phyloP scores from a whole-genome alignment of 2,113 vertebrate species.

The Neogobius melanostomus region DNA sequence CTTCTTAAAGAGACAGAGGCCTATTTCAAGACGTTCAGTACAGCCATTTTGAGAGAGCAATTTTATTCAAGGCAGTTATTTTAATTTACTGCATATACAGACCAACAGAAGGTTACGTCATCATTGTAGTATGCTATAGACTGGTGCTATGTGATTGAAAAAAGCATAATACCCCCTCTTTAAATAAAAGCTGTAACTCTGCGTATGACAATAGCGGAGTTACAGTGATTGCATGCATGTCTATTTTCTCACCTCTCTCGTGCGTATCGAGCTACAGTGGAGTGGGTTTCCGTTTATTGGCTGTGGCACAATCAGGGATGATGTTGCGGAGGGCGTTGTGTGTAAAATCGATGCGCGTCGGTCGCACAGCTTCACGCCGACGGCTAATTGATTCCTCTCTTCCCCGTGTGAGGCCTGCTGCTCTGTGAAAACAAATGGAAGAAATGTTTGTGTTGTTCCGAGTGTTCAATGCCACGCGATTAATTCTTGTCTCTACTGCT shows the following conservation, averaged over 20 bases:
- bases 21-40: no score
- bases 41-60: no score
- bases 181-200: not conserved
- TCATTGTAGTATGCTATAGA: no score
- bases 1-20: no score
- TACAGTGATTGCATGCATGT: not conserved
- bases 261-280: conserved; percentile 5
- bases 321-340: conserved; percentile 30
- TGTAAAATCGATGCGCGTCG: conserved; percentile 42
- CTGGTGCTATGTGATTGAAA: no score
- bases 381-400: conserved; percentile 37
- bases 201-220: not conserved
- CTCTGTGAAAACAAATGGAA: conserved; percentile 5
- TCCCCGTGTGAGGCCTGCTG: not conserved
- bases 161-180: no score
- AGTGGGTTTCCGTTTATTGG: conserved; percentile 34
- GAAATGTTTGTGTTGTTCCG: conserved; percentile 5
- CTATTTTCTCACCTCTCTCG: not conserved
- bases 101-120: no score
- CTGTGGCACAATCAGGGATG: conserved; percentile 9
- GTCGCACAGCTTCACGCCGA: conserved; percentile 27
- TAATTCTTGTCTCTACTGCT: conserved; percentile 22
- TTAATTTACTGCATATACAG: no score
- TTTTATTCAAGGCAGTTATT: no score
- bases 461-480: not conserved